Conservation (phyloP, 2,888 invertebrate genomes). For the Lithophane socia region DNA sequence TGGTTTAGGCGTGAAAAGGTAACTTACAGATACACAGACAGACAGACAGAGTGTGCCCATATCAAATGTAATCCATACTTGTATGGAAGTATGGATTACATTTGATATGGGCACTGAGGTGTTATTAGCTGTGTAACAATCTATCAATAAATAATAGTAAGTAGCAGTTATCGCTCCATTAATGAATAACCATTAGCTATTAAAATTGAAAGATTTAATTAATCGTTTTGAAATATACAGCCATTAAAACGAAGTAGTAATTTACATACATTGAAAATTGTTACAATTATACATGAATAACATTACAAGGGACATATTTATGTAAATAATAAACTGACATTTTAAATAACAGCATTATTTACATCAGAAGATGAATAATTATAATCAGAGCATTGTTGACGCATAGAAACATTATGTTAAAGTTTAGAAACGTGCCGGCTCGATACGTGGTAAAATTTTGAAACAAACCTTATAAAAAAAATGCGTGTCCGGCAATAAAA, state of each 20-base stretch:
- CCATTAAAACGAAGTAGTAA: conserved; percentile 16
- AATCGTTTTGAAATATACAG: conserved; percentile 29
- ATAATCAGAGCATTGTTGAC: neutral
- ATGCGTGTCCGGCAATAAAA: too few relatives aligned
- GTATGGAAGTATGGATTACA: neutral
- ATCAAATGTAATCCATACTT: too few relatives aligned
- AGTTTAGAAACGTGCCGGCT: too few relatives aligned
- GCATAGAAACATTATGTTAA: neutral
- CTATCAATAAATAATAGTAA: neutral
- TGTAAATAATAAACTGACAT: conserved; percentile 16
- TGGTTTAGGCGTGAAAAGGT: too few relatives aligned
- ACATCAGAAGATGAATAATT: neutral
- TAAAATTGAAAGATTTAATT: conserved; percentile 18
- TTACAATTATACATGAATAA: conserved; percentile 11
- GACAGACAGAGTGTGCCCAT: too few relatives aligned
- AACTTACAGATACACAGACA: too few relatives aligned
- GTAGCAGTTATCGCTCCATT: neutral
- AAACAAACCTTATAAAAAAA: too few relatives aligned
- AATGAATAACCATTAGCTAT: conserved; percentile 22
- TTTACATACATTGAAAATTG: conserved; percentile 24
- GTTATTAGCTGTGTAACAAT: neutral
- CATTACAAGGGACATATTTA: conserved; percentile 34
- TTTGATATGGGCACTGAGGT: neutral
- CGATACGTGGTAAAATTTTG: too few relatives aligned
- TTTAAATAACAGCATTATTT: neutral